Conservation (phyloP, 1,140 invertebrate genomes). For the Tetramorium alpestre region DNA sequence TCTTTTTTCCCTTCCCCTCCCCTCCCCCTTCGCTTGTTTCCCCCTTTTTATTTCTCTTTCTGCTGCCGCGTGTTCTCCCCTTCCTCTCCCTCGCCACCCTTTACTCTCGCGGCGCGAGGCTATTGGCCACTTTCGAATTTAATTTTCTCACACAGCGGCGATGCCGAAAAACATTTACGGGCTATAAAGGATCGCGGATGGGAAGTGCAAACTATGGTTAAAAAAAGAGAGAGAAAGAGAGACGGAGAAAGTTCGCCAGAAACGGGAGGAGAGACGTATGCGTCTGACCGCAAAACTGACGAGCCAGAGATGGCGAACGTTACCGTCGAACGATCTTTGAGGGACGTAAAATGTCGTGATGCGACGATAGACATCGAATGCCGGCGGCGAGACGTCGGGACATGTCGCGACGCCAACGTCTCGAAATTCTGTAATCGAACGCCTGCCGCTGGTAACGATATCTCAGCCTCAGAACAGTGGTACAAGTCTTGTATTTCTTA, state of each 20-base stretch:
- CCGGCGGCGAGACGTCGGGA: slow-evolving; percentile 43
- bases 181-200: slow-evolving; percentile 51
- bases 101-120: slow-evolving; percentile 27
- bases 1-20: slow-evolving; percentile 30
- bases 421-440: slow-evolving; percentile 52
- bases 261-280: background rate
- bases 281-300: slow-evolving; percentile 56
- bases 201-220: slow-evolving; percentile 2
- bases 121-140: slow-evolving; percentile 65
- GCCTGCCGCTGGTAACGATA: slow-evolving; percentile 1
- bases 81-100: background rate
- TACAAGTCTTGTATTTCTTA: background rate
- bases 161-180: slow-evolving; percentile 37
- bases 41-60: slow-evolving; percentile 33
- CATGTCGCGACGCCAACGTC: slow-evolving; percentile 27
- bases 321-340: slow-evolving; percentile 51
- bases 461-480: slow-evolving; percentile 18
- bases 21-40: slow-evolving; percentile 19
- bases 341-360: slow-evolving; percentile 37
- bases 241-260: background rate
- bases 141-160: slow-evolving; percentile 55
- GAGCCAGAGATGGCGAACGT: slow-evolving; percentile 36
- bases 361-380: slow-evolving; percentile 30
- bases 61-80: background rate
- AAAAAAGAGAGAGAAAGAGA: background rate